A percentile compares a stretch with the other conserved stretches of the same genome.
Conservation (phyloP, 2,888 invertebrate genomes). For the Nephrotoma flavescens region DNA sequence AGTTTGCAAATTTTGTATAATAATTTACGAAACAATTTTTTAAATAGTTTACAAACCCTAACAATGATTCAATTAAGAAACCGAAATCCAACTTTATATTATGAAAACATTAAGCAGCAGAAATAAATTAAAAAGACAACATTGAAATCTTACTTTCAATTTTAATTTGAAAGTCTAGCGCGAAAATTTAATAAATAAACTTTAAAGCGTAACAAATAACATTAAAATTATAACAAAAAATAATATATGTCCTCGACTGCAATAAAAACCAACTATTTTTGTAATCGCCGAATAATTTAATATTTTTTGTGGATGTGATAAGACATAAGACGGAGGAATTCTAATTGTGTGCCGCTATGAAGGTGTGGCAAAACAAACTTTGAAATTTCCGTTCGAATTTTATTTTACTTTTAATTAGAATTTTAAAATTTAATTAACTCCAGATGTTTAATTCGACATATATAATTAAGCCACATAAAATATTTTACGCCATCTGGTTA, state of each 20-base stretch:
- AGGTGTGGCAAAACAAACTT: neutral
- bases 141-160: neutral
- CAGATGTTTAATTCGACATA: neutral
- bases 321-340: neutral
- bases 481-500: neutral
- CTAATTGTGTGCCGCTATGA: neutral
- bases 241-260: neutral
- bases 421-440: neutral
- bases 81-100: neutral
- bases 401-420: neutral
- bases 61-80: neutral
- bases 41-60: too few relatives aligned
- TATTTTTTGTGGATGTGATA: neutral
- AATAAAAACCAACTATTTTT: neutral
- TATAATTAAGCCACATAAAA: neutral
- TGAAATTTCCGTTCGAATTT: neutral
- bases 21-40: too few relatives aligned
- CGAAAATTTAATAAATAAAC: neutral
- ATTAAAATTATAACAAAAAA: neutral
- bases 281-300: neutral
- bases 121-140: neutral
- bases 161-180: neutral
- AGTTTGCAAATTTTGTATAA: too few relatives aligned
- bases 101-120: neutral
- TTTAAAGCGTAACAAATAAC: neutral